Conservation (phyloP, 2,888 invertebrate species). For the Eupithecia tripunctaria region DNA sequence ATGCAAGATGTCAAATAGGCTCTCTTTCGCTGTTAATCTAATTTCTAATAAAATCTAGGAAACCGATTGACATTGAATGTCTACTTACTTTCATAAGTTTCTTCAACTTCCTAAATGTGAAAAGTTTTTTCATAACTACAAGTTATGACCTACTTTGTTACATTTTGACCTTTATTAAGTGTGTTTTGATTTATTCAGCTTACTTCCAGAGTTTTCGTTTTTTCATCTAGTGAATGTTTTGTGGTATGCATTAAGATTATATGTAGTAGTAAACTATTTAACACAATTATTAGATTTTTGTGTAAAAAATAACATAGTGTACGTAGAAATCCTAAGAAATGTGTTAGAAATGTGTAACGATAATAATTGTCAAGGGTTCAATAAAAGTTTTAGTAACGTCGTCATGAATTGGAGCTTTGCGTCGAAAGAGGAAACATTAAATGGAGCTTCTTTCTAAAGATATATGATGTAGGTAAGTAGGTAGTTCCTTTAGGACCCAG, state of each 20-base stretch:
- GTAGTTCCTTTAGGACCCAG: constrained; percentile 43
- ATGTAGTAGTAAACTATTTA: no score
- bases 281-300: no score
- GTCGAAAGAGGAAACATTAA: neutral
- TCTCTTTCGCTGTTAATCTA: neutral
- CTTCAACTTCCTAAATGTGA: constrained; percentile 16
- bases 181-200: constrained; percentile 12
- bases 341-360: neutral
- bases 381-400: neutral
- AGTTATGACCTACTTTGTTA: constrained; percentile 25
- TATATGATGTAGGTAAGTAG: constrained; percentile 22
- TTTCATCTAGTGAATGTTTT: neutral
- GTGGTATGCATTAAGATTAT: no score
- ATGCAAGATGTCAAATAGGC: neutral
- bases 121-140: constrained; percentile 31
- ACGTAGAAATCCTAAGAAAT: no score
- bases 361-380: neutral
- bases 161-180: constrained; percentile 15
- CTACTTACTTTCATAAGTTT: neutral
- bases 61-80: neutral
- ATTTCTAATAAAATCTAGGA: neutral
- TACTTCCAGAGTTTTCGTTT: neutral
- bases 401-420: neutral
- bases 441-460: constrained; percentile 1
- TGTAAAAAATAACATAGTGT: no score